phyloP scores from a whole-genome alignment of 2,888 invertebrate species.

The Harpagoxenus sublaevis region DNA sequence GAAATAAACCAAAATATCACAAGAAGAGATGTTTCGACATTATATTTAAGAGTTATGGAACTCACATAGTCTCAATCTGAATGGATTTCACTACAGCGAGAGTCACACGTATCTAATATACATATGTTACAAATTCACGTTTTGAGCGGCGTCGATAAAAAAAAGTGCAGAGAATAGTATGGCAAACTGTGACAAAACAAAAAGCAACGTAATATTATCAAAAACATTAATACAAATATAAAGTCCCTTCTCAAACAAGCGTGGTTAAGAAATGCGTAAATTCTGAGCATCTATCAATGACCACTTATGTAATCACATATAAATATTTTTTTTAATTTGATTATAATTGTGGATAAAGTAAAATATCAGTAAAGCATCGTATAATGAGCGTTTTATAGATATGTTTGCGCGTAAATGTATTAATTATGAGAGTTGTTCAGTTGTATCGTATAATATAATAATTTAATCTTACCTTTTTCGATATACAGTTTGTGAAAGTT shows the following conservation, averaged over 20 bases:
- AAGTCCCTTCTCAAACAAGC: constrained; percentile 63
- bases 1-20: constrained; percentile 12
- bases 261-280: constrained; percentile 60
- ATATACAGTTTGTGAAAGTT: not conserved
- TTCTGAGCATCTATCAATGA: constrained; percentile 19
- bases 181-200: constrained; percentile 79
- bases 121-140: constrained; percentile 27
- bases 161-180: constrained; percentile 73
- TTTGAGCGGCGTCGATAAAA: constrained; percentile 63
- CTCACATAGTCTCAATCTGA: constrained; percentile 63
- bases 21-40: not conserved
- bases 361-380: not conserved
- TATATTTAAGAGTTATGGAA: constrained; percentile 72
- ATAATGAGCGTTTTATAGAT: not conserved
- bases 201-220: constrained; percentile 77
- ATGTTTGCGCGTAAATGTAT: not conserved
- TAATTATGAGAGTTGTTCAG: not conserved
- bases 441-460: not conserved
- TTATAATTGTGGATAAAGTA: not conserved
- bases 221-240: constrained; percentile 71
- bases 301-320: not conserved
- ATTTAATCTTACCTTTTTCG: not conserved
- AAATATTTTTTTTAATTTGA: not conserved
- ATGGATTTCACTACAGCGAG: constrained; percentile 53
- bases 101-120: constrained; percentile 31